These are phyloP conservation scores for Nesogale talazaci DNA, from an alignment of 2,113 vertebrate species.

Conservation along the genomic window DNA sequence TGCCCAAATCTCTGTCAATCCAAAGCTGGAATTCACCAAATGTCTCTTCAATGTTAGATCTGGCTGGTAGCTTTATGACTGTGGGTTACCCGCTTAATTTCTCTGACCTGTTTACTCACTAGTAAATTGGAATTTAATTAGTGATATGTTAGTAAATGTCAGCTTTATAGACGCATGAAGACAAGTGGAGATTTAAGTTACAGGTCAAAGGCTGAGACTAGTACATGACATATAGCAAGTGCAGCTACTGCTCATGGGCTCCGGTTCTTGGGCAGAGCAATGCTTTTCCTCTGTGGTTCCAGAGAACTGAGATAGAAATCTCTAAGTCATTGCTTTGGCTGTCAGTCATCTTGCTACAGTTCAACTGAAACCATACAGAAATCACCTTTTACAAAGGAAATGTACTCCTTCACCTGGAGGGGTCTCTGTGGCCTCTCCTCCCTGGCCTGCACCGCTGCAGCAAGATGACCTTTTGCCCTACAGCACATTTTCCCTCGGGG, in stretches of 20 bases:
- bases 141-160: not conserved
- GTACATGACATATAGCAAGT: not conserved
- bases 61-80: conserved; percentile 37
- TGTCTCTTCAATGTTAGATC: not conserved
- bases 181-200: conserved; percentile 1
- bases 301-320: not conserved
- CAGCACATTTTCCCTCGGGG: not conserved
- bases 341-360: not conserved
- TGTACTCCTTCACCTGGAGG: not conserved
- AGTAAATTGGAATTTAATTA: no score
- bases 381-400: not conserved
- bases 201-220: not conserved
- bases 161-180: not conserved
- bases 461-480: not conserved
- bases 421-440: not conserved
- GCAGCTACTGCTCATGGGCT: not conserved
- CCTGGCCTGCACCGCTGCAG: not conserved
- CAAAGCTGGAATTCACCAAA: not conserved
- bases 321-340: not conserved
- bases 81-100: not conserved
- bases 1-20: not conserved
- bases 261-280: not conserved
- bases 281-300: not conserved
- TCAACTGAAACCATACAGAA: not conserved
- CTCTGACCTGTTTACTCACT: not conserved